phyloP scores from a whole-genome alignment of 2,113 vertebrate species.

The Lepidothrix coronata region DNA sequence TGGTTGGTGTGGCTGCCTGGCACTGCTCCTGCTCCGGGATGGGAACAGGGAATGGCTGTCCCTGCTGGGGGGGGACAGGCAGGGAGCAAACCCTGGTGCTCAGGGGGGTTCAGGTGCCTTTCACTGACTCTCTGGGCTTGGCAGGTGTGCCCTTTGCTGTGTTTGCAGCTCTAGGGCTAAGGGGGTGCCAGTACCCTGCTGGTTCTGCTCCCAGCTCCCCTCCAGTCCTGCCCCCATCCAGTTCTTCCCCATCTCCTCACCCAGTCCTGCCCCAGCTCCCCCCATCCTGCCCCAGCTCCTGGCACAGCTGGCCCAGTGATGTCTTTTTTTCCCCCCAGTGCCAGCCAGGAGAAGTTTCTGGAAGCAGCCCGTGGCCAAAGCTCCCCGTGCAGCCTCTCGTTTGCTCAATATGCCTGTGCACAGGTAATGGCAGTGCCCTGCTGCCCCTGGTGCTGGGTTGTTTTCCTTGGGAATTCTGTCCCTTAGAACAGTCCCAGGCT shows the following conservation, averaged over 20 bases:
- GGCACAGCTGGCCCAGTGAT: background rate
- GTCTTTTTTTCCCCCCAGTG: background rate
- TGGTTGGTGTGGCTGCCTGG: background rate
- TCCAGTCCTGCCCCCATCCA: background rate
- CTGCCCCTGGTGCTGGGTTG: background rate
- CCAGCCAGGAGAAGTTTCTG: background rate
- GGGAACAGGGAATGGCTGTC: background rate
- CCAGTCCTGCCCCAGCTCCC: background rate
- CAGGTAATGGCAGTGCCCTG: background rate
- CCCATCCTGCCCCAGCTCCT: background rate
- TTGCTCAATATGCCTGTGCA: conserved; percentile 14
- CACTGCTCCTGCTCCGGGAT: background rate
- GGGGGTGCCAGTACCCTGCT: background rate
- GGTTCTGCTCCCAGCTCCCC: too few relatives aligned
- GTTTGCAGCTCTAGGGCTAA: background rate
- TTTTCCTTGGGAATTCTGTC: background rate
- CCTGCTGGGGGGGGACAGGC: background rate
- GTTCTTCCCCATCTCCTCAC: background rate
- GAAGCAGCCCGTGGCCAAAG: background rate
- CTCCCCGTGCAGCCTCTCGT: conserved; percentile 28
- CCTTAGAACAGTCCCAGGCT: fast-evolving
- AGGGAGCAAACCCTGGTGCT: background rate
- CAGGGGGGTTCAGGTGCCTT: fast-evolving
- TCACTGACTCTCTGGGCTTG: background rate
- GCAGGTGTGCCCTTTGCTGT: background rate